Evolutionary conservation across 2,888 invertebrate species (phyloP).

Genomic region (Heliconius sara): DNA sequence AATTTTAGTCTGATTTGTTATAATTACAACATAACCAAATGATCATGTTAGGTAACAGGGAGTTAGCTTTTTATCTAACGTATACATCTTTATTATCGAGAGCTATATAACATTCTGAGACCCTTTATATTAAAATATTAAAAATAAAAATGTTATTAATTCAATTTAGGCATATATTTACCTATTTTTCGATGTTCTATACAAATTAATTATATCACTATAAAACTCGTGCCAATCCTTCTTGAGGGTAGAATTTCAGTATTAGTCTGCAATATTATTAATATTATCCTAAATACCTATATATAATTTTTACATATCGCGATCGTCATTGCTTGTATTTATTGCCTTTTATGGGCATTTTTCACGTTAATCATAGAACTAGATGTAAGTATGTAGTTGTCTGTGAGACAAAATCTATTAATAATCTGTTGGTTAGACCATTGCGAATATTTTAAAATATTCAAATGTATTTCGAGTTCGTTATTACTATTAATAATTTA

Average conservation of each 20-base stretch:
- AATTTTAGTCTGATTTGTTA: background rate
- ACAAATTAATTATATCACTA: constrained; percentile 37
- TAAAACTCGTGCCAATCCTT: constrained; percentile 42
- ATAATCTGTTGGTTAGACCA: constrained; percentile 26
- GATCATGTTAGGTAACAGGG: constrained; percentile 13
- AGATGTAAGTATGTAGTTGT: constrained; percentile 14
- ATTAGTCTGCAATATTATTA: constrained; percentile 31
- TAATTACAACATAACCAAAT: background rate
- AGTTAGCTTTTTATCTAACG: constrained; percentile 29
- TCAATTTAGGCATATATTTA: constrained; percentile 41
- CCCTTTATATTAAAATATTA: constrained; percentile 27
- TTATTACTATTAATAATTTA: constrained; percentile 7
- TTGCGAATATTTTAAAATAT: constrained; percentile 11
- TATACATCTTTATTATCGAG: constrained; percentile 29
- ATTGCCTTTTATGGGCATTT: background rate
- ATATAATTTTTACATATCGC: constrained; percentile 19
- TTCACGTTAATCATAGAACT: constrained; percentile 14
- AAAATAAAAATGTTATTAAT: constrained; percentile 30
- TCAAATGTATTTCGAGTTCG: background rate
- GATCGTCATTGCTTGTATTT: constrained; percentile 7
- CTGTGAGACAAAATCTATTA: constrained; percentile 16
- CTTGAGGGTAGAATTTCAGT: constrained; percentile 36
- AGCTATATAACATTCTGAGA: constrained; percentile 38
- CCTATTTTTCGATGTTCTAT: constrained; percentile 48
- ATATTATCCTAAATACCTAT: background rate